Base-by-base conservation (phyloP, 2,888 invertebrate species). In the Latrodectus elegans region DNA sequence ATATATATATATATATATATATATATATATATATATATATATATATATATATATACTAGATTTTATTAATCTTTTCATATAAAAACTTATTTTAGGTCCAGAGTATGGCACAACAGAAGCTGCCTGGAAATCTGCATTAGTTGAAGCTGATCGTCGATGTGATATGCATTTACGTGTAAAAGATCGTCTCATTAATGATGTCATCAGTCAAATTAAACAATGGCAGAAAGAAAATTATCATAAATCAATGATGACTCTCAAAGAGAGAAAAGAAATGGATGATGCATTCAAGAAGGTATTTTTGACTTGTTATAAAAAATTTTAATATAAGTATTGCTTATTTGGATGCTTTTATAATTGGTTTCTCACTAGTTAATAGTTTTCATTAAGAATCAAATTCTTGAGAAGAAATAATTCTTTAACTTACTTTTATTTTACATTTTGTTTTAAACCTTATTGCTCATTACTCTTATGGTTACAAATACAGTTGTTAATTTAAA, bases 151-250 rank as follows among this genome's bases (percentile, higher is more conserved):
- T 91, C 94, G 97, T 90, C 94, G 98, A 87, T 96, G 97, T 91
- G 98, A 98, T 92, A 94, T 99, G 88, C 99, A 99, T 93, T 94
- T 96, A 90, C 95, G 95, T 93, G 95, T 98, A 90, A 95, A 95
- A 92, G 98, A 98, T 92, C 95, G 96, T 92, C 94, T 98, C 82
- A 95, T 95, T 92, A 96, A 96, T 91, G 97, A 97, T 92, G 97
- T 97, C 91, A 95, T 96, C 92, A 95, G 95, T 90, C 95, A 96
- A 93, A 95, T 98, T 91, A 97, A 97, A 92, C 95, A 95, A 92
- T 98, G 99, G 99, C 98, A 99, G 93, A 98, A 98, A 93, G 99
- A 99, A 91, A 97, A 96, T 91, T 99, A 96, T 93, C 98, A 99
- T 93, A 99, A 96, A 96, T 96, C 97, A 91, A 96, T 97, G 95